phyloP scores from a whole-genome alignment of 1,140 invertebrate genomes.

The Belonocnema kinseyi region DNA sequence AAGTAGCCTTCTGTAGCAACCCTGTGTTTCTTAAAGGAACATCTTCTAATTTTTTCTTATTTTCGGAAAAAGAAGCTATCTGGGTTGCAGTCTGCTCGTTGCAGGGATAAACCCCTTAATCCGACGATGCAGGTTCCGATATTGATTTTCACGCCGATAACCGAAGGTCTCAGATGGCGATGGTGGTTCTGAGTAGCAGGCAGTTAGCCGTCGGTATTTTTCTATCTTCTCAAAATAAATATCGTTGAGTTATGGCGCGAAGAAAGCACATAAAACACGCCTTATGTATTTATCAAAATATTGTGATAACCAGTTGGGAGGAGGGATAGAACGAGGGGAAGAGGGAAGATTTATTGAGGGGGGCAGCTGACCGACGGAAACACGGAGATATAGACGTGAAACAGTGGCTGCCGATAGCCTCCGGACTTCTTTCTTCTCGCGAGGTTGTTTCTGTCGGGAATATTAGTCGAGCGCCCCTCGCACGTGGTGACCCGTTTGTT shows the following conservation, averaged over 20 bases:
- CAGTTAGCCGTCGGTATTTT: conserved; percentile 64
- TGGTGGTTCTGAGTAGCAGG: conserved; percentile 37
- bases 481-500: conserved; percentile 30
- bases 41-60: background rate
- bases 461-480: conserved; percentile 20
- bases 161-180: conserved; percentile 59
- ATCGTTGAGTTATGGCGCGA: conserved; percentile 65
- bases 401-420: conserved; percentile 13
- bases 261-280: conserved; percentile 67
- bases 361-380: conserved; percentile 27
- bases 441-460: conserved; percentile 18
- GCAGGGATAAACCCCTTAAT: conserved; percentile 22
- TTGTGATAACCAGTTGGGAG: conserved; percentile 65
- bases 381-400: conserved; percentile 4
- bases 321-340: background rate
- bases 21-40: too few species aligned
- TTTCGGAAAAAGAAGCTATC: background rate
- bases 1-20: too few species aligned
- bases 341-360: conserved; percentile 53
- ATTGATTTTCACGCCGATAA: conserved; percentile 63
- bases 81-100: background rate
- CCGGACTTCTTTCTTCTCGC: conserved; percentile 24
- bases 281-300: conserved; percentile 75
- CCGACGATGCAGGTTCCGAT: conserved; percentile 44
- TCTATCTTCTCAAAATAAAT: conserved; percentile 70